Evolutionary conservation across 2,888 invertebrate species (phyloP).

Genomic region (Tromatobia lineatoria): DNA sequence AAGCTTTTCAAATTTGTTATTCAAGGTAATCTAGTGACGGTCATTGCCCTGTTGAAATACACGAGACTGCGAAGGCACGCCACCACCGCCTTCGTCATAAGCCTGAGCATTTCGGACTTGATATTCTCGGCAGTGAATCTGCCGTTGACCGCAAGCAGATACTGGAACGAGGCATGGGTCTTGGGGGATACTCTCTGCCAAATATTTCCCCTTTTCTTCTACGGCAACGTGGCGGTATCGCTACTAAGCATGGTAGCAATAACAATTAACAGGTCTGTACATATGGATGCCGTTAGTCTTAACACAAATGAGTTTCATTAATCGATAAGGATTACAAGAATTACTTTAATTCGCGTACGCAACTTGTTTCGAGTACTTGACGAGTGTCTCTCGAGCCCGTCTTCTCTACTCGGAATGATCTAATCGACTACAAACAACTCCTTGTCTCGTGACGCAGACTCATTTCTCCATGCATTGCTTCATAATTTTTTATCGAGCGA

Average conservation of each 20-base stretch:
- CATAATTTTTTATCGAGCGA: conserved; percentile 57
- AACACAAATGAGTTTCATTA: conserved; percentile 11
- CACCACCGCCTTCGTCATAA: conserved; percentile 95
- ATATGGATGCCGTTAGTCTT: not conserved
- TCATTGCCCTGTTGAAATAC: conserved; percentile 92
- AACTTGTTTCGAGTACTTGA: conserved; percentile 32
- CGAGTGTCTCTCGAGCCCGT: not conserved
- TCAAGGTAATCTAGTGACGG: conserved; percentile 93
- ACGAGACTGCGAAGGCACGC: conserved; percentile 93
- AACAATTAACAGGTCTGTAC: conserved; percentile 92
- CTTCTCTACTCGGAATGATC: conserved; percentile 47
- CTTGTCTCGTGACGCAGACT: conserved; percentile 65
- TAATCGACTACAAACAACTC: conserved; percentile 67
- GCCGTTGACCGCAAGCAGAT: conserved; percentile 93
- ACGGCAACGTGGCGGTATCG: conserved; percentile 95
- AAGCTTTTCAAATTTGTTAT: conserved; percentile 44
- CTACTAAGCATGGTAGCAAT: conserved; percentile 96
- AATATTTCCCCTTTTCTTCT: conserved; percentile 95
- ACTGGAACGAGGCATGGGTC: conserved; percentile 93
- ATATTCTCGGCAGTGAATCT: conserved; percentile 94
- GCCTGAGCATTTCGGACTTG: conserved; percentile 94
- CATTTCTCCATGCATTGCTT: conserved; percentile 43
- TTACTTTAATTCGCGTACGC: conserved; percentile 36
- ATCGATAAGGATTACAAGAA: conserved; percentile 32
- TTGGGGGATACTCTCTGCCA: conserved; percentile 92